phyloP scores from a whole-genome alignment of 2,888 invertebrate species.

The Rotaria macrura region DNA sequence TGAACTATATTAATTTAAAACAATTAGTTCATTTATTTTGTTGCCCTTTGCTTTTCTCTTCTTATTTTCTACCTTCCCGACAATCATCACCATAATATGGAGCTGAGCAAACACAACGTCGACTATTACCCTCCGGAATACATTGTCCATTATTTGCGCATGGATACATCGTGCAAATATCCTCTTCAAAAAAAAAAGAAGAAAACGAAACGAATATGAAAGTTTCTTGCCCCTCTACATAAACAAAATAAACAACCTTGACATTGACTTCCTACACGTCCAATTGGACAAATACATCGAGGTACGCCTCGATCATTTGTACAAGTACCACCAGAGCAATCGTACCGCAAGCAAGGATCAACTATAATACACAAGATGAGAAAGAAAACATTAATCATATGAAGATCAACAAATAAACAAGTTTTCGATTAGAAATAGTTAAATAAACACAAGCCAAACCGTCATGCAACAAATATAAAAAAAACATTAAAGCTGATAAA shows the following conservation, averaged over 20 bases:
- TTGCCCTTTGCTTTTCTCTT: background rate
- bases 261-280: slow-evolving; percentile 18
- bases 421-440: background rate
- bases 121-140: background rate
- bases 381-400: background rate
- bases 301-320: background rate
- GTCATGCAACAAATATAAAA: background rate
- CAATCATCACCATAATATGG: slow-evolving; percentile 9
- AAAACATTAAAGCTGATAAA: background rate
- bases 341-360: background rate
- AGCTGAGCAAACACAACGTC: background rate
- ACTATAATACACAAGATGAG: background rate
- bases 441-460: background rate
- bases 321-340: background rate
- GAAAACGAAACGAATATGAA: background rate
- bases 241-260: background rate
- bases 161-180: background rate
- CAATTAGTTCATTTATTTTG: no score
- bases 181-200: no score
- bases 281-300: background rate
- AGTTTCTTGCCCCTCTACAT: no score
- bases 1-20: background rate
- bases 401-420: background rate
- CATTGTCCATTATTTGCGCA: slow-evolving; percentile 17
- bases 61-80: background rate